These are phyloP conservation scores for Palythoa caribaeorum DNA, from an alignment of 92 coral and sea anemone genomes.

Conservation along the genomic window DNA sequence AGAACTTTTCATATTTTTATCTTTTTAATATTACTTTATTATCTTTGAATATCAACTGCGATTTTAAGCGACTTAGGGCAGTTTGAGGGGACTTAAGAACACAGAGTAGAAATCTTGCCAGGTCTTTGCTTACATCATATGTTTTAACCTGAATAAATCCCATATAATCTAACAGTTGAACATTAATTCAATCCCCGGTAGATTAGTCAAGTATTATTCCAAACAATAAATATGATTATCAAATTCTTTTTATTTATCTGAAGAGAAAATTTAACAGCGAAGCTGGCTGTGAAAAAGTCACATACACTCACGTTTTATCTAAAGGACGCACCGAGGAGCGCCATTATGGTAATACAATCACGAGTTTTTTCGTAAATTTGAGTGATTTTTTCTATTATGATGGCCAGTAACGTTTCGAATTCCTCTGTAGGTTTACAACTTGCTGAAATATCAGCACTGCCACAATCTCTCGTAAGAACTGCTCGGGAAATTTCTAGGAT, in stretches of 20 bases:
- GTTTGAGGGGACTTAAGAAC: too few relatives aligned
- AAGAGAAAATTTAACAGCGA: slow-evolving; percentile 88
- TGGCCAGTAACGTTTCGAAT: too few relatives aligned
- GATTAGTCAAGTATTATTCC: neutral
- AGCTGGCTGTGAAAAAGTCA: slow-evolving; percentile 87
- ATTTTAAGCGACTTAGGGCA: too few relatives aligned
- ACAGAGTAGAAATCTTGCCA: too few relatives aligned
- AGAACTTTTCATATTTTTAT: too few relatives aligned
- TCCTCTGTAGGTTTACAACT: slow-evolving; percentile 78
- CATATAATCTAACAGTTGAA: too few relatives aligned
- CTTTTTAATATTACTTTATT: too few relatives aligned
- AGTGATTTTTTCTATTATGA: neutral
- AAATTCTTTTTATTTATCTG: neutral
- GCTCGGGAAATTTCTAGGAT: slow-evolving; percentile 81
- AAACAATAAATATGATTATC: neutral
- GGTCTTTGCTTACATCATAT: too few relatives aligned
- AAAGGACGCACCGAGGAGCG: slow-evolving; percentile 92
- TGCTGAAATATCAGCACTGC: slow-evolving; percentile 94
- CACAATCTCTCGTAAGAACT: slow-evolving; percentile 73
- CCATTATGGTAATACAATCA: slow-evolving; percentile 79
- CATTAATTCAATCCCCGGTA: too few relatives aligned
- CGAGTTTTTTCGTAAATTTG: neutral
- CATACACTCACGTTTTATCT: slow-evolving; percentile 88
- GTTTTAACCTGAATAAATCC: too few relatives aligned
- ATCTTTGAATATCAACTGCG: too few relatives aligned